Evolutionary conservation across 2,797 vertebrate genomes (phyloP).

Genomic region (Liasis olivaceus): DNA sequence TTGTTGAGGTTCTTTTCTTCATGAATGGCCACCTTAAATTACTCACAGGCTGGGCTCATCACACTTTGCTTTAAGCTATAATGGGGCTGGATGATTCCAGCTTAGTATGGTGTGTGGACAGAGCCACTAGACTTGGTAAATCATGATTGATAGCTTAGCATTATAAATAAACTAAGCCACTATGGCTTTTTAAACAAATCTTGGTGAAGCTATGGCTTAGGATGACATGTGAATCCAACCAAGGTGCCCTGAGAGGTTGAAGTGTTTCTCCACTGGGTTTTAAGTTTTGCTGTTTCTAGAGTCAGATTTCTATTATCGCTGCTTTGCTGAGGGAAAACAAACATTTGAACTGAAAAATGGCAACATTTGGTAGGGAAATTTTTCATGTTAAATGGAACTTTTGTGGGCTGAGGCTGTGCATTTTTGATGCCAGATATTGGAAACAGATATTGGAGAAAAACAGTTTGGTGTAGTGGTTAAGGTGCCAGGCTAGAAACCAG

Average conservation of each 20-base stretch:
- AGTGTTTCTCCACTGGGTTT: background rate
- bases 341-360: background rate
- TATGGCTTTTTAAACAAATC: background rate
- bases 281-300: background rate
- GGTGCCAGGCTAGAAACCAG: background rate
- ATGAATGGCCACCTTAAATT: background rate
- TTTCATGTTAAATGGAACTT: background rate
- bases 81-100: background rate
- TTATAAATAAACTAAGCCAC: background rate
- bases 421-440: background rate
- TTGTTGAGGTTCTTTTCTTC: background rate
- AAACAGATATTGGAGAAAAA: no score
- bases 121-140: background rate
- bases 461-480: background rate
- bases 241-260: background rate
- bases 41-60: background rate
- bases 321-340: background rate
- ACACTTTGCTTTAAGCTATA: background rate
- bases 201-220: background rate
- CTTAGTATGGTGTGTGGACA: background rate
- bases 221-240: background rate
- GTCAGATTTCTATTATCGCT: background rate
- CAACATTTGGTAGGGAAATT: background rate
- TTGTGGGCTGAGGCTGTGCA: background rate
- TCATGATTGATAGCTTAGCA: background rate